Conservation (phyloP, 2,888 invertebrate genomes). For the Halictus quadricinctus region DNA sequence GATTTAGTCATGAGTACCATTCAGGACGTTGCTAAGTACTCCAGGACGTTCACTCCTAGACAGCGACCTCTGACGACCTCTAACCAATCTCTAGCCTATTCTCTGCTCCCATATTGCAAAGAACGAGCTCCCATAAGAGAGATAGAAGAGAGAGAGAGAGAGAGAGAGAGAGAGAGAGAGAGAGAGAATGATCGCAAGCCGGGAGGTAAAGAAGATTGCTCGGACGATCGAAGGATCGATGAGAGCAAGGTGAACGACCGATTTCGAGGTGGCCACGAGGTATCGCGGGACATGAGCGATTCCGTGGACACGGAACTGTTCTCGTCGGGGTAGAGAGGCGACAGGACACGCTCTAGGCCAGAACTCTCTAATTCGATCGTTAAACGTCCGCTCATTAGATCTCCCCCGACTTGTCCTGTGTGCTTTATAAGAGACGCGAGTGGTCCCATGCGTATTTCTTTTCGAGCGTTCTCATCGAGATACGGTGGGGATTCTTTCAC, state of each 20-base stretch:
- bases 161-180: not conserved
- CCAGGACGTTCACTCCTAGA: not conserved
- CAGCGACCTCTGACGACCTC: no score
- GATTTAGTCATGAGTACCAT: not conserved
- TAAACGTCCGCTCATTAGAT: conserved; percentile 44
- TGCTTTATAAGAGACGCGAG: conserved; percentile 17
- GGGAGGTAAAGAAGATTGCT: not conserved
- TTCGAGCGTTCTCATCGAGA: conserved; percentile 15
- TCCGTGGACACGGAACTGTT: conserved; percentile 8
- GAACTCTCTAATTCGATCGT: conserved; percentile 37
- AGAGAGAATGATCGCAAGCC: not conserved
- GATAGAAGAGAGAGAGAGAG: not conserved
- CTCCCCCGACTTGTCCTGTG: not conserved
- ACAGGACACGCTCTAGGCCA: not conserved
- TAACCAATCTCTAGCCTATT: not conserved
- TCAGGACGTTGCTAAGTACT: not conserved
- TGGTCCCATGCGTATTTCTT: not conserved
- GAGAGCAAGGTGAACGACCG: not conserved
- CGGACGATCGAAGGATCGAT: not conserved
- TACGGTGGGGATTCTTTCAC: conserved; percentile 26
- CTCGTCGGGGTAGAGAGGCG: not conserved
- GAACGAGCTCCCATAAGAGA: not conserved
- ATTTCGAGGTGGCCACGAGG: conserved; percentile 8
- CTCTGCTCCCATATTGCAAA: not conserved
- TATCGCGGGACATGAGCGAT: not conserved